Percentiles rank a stretch among this genome's conserved stretches.
Conservation (phyloP, 2,113 vertebrate species). For the Nematolebias whitei region DNA sequence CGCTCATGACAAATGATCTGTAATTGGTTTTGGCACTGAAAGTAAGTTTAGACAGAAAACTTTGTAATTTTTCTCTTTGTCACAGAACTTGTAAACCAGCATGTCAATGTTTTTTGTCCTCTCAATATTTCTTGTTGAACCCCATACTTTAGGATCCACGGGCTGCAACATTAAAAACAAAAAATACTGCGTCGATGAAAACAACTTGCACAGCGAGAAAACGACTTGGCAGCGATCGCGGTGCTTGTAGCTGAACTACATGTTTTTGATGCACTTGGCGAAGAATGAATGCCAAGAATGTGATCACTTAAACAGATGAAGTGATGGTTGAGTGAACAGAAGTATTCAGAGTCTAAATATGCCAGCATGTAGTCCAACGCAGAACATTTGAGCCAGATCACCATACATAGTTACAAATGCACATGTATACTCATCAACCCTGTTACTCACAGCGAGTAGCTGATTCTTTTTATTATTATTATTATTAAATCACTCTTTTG, state of each 20-base stretch:
- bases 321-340: slow-evolving; percentile 40
- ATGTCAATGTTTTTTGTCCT: background rate
- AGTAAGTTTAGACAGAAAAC: background rate
- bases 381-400: slow-evolving; percentile 26
- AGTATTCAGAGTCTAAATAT: slow-evolving; percentile 45
- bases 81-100: background rate
- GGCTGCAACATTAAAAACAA: slow-evolving; percentile 2
- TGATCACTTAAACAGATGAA: slow-evolving; percentile 44
- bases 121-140: slow-evolving; percentile 19
- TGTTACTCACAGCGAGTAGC: slow-evolving; percentile 4
- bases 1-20: slow-evolving; percentile 27
- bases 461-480: slow-evolving; percentile 2
- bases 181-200: slow-evolving; percentile 1
- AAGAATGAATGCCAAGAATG: slow-evolving; percentile 39
- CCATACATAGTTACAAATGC: background rate
- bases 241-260: slow-evolving; percentile 29
- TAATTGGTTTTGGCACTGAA: slow-evolving; percentile 8
- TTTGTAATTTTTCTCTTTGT: background rate
- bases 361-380: slow-evolving; percentile 36
- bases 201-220: slow-evolving; percentile 26
- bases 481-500: background rate
- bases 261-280: slow-evolving; percentile 28
- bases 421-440: background rate
- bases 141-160: slow-evolving; percentile 23
- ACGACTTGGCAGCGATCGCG: slow-evolving; percentile 16